Base-by-base conservation (phyloP, 2,113 vertebrate genomes). In the Ctenodactylus gundi region DNA sequence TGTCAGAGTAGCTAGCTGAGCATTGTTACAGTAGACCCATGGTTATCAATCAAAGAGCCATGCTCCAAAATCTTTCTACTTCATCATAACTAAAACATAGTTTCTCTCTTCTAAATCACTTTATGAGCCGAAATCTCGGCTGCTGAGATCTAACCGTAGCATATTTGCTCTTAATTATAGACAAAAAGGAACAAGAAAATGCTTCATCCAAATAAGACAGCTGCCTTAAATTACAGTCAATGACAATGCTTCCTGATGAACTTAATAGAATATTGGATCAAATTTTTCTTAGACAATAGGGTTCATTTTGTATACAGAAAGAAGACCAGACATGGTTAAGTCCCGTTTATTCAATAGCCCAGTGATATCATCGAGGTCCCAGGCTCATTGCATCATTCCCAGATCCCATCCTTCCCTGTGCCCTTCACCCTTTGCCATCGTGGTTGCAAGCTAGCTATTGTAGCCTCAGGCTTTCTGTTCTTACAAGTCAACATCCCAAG, bases 91-190 rank as follows among this genome's bases (percentile, higher is more conserved):
- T 70, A 81, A 88, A 36, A 84, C 4, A 82, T 72, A 3, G 21
- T 78, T 93, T 93, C 14, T 44, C 65, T 86, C 72, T 73, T 87
- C 68, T 82, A 85, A 77, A 13, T 64, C n/a, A 93, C 21, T 49
- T 72, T 44, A 64, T 76, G 65, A 7, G 91, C 15, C 53, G 85
- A 93, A 88, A 91, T 80, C 8, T 70, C n/a, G n/a, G n/a, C 70
- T 85, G 29, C 80, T 82, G 9, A 46, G 73, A 82, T 60, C 23
- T 31, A 81, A n/a, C 6, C 49, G 87, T 53, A 39, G 72, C 64
- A 78, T 13, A 84, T 86, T 86, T 90, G 23, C 58, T 77, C 36
- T 82, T 73, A 65, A 55, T 85, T 68, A 73, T 49, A n/a, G n/a
- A n/a, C n/a, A n/a, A n/a, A n/a, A 87, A 94, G 83, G 20, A 88